These are phyloP conservation scores for Brotula barbata DNA, from an alignment of 2,797 vertebrate genomes.

Conservation along the genomic window DNA sequence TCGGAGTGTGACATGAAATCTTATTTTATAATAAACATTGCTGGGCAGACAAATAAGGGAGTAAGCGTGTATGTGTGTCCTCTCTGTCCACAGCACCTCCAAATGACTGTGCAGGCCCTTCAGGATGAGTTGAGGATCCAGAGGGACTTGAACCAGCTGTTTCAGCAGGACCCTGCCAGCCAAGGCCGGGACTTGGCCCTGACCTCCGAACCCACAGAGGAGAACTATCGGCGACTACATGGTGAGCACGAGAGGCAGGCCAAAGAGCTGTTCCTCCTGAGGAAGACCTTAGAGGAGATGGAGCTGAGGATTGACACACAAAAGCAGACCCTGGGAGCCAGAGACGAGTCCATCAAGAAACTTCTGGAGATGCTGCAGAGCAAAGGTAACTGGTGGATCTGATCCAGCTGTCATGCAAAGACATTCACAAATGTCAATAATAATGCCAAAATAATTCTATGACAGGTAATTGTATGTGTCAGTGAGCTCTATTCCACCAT, in stretches of 20 bases:
- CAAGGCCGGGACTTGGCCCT: conserved; percentile 84
- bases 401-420: too few species aligned
- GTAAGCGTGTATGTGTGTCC: not conserved
- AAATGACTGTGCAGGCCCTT: conserved; percentile 97
- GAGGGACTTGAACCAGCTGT: conserved; percentile 94
- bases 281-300: conserved; percentile 98
- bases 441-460: not conserved
- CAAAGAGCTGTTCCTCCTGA: conserved; percentile 94
- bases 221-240: conserved; percentile 90
- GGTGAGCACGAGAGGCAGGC: conserved; percentile 92
- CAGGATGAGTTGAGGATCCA: conserved; percentile 97
- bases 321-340: conserved; percentile 94
- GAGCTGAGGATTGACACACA: conserved; percentile 96
- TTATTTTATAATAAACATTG: not conserved
- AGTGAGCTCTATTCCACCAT: not conserved
- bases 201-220: conserved; percentile 90
- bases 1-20: conserved; percentile 29
- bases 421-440: too few species aligned
- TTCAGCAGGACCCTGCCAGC: conserved; percentile 89
- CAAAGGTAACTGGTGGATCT: conserved; percentile 75
- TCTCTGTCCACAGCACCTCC: conserved; percentile 86
- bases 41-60: not conserved
- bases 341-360: conserved; percentile 98
- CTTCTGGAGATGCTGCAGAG: conserved; percentile 99
- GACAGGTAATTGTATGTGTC: not conserved